Base-by-base conservation (phyloP, 2,888 invertebrate genomes). In the Pherbina coryleti region DNA sequence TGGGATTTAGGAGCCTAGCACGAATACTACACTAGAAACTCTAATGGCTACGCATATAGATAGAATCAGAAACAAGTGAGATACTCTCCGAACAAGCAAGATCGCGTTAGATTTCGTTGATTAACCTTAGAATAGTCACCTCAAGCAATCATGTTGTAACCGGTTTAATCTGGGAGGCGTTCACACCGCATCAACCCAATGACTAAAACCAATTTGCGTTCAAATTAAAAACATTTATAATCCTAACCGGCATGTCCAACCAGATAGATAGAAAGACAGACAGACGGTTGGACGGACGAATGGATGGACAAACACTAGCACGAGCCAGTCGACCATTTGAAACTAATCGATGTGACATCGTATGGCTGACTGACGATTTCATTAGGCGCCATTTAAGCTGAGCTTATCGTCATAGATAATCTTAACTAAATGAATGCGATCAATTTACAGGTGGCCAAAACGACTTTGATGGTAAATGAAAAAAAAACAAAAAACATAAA, bases 201-300 rank as follows among this genome's bases (percentile, higher is more conserved):
- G 25, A 25, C 22, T 9, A 66, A 25, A 51, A 49, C 31, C 51
- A 64, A 74, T 74, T 74, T 74, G 74, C 62, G 51, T 51, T 7
- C 74, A 74, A 74, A 74, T 74, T 74, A 64, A 66, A 66, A 66
- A n/a, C 64, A 74, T 74, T 74, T 66, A 74, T 74, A 74, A 74
- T 51, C 22, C 53, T 17, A 28, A 28, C 31, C 72, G n/a, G 55
- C 72, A 22, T 25, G 14, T 22, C 22, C 22, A 49, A 31, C 5
- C 14, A 25, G 62, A 60, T 25, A 17, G 60, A 44, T 62, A 7
- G 49, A 60, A 4, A 67, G 51, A 51, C 14, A 9, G 53, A 55
- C 31, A 28, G 28, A 34, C 62, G 25, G 62, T 28, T 31, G 31
- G 11, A 62, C 62, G 14, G 62, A 62, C 17, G n/a, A n/a, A n/a